Evolutionary conservation across 2,797 vertebrate genomes (phyloP).

Genomic region (Cetoscarus ocellatus): DNA sequence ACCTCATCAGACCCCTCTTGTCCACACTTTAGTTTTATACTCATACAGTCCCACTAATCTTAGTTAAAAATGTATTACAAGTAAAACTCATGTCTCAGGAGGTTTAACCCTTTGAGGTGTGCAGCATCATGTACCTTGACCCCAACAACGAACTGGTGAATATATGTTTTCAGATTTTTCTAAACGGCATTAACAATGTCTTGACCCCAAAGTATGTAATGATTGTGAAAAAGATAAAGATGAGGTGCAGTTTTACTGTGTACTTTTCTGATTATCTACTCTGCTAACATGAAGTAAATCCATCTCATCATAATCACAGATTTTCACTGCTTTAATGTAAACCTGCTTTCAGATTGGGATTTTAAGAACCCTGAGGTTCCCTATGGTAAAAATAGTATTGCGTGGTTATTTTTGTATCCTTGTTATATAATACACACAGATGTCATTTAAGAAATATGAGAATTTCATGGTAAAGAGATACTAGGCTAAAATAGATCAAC

Average conservation of each 20-base stretch:
- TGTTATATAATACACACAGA: neutral
- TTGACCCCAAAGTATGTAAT: neutral
- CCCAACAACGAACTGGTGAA: no score
- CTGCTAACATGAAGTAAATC: neutral
- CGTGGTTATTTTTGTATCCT: neutral
- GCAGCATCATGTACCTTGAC: no score
- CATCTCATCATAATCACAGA: neutral
- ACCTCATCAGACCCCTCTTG: no score
- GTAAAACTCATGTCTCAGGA: no score
- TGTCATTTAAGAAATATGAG: neutral
- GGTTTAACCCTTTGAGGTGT: no score
- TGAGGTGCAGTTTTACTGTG: neutral
- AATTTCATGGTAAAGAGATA: neutral
- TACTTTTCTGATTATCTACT: neutral
- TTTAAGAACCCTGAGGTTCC: neutral
- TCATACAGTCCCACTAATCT: no score
- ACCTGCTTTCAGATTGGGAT: neutral
- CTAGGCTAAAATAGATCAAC: neutral
- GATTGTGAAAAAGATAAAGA: neutral
- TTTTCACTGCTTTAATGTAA: neutral
- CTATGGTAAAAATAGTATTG: neutral
- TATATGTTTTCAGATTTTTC: no score
- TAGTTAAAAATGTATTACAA: no score
- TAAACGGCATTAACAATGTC: neutral
- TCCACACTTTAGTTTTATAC: no score